phyloP scores from a whole-genome alignment of 2,113 vertebrate genomes.

The Neoarius graeffei region DNA sequence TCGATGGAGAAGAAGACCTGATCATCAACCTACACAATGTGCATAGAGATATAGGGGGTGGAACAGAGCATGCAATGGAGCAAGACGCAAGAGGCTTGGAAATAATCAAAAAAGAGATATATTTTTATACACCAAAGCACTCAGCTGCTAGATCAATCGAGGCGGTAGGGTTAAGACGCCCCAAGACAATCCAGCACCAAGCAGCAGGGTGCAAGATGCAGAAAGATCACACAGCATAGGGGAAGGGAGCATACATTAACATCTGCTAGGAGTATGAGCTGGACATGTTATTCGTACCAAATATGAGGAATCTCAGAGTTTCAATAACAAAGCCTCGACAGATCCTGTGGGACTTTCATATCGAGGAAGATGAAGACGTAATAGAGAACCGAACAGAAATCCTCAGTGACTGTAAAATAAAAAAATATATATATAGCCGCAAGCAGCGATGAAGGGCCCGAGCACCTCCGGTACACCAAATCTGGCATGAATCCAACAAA shows the following conservation, averaged over 20 bases:
- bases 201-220: constrained; percentile 11
- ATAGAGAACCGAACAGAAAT: not conserved
- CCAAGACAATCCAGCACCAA: not conserved
- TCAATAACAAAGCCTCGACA: not conserved
- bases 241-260: not conserved
- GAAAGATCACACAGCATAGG: not conserved
- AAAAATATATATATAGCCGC: too few relatives aligned
- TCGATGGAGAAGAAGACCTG: not conserved
- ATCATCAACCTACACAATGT: constrained; percentile 8
- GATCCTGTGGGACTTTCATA: not conserved
- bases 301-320: not conserved
- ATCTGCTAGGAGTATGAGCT: not conserved
- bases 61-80: not conserved
- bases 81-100: not conserved
- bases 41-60: not conserved
- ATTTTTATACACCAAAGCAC: not conserved
- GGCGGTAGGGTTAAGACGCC: not conserved
- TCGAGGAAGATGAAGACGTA: not conserved
- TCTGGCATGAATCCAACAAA: too few relatives aligned
- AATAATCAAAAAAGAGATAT: not conserved
- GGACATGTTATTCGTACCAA: not conserved
- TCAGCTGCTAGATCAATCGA: not conserved
- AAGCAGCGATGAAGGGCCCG: too few relatives aligned
- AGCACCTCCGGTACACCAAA: too few relatives aligned
- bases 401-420: not conserved